Percentiles rank a stretch among this genome's conserved stretches.
Conservation (phyloP, 2,113 vertebrate species). For the Silurus glanis region DNA sequence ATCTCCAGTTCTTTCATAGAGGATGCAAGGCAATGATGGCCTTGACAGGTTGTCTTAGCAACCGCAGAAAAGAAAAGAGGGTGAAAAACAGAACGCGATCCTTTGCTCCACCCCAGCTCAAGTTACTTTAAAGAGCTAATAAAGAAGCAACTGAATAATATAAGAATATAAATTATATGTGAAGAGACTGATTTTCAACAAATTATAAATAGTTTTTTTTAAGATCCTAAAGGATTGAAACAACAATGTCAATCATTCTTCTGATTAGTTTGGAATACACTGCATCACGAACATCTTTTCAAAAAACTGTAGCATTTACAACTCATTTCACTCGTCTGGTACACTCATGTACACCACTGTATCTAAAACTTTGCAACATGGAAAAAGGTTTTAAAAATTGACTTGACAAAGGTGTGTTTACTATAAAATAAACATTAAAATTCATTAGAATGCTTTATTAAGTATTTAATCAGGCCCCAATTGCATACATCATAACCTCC, state of each 20-base stretch:
- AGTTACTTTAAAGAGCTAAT: neutral
- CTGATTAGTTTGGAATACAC: neutral
- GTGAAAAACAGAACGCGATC: constrained; percentile 49
- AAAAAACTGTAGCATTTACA: neutral
- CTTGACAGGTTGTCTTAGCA: constrained; percentile 74
- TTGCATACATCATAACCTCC: neutral
- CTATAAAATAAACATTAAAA: neutral
- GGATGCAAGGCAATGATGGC: constrained; percentile 64
- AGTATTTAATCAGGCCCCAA: neutral
- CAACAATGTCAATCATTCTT: neutral
- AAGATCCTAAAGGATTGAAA: neutral
- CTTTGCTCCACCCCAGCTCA: constrained; percentile 46
- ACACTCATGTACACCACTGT: neutral
- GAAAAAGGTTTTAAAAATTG: neutral
- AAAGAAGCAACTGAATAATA: neutral
- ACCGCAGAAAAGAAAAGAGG: constrained; percentile 61
- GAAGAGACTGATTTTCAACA: neutral
- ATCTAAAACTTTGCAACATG: too few relatives aligned
- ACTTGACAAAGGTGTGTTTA: neutral
- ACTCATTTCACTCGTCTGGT: neutral
- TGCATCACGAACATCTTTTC: neutral
- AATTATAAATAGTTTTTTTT: neutral
- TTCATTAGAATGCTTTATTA: neutral
- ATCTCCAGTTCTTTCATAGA: constrained; percentile 52
- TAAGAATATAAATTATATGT: neutral